Base-by-base conservation (phyloP, 2,113 vertebrate genomes). In the Butorides virescens region DNA sequence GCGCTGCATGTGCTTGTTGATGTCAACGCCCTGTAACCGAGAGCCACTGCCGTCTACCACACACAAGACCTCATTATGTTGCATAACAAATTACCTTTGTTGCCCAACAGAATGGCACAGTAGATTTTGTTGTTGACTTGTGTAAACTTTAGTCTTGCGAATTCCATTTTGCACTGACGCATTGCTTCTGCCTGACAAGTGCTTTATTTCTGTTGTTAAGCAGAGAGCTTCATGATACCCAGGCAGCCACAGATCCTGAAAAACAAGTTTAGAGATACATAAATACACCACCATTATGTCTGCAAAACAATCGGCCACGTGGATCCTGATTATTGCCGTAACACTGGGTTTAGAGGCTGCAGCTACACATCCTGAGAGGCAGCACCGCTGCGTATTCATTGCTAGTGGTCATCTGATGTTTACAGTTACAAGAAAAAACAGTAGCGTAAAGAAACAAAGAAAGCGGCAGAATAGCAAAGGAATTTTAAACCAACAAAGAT, bases 1-100 rank as follows among this genome's bases (percentile, higher is more conserved):
- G 2, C 2, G 6, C 77, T 82, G 81, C 86, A 37, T 83, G 88
- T 71, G 92, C 89, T 74, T 77, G 92, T 71, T 94, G 95, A 94
- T 97, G 92, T 58, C 95, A 95, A 58, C 27, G n/a, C 78, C 53
- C 84, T 86, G 71, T 23, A 94, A 87, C 56, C 13, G 11, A 93
- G 92, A 88, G 85, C 71, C 67, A 52, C 86, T 2, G 46, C 95
- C 9, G 4, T 47, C 92, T 46, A 20, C 50, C 94, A 59, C 84
- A 90, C 91, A 97, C 92, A 97, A 97, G 71, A 83, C 92, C 84
- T 95, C 84, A 93, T 95, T 95, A 97, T 95, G 92, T 94, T 95
- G 91, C 89, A 95, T 63, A 97, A 96, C 95, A 97, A 96, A 93
- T 97, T 93, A 97, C 94, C 94, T 95, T 97, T 97, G 96, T 96